A percentile compares a stretch with the other conserved stretches of the same genome.
Evolutionary conservation across 2,888 invertebrate species (phyloP).

Genomic region (Apomyelois bistriatella): DNA sequence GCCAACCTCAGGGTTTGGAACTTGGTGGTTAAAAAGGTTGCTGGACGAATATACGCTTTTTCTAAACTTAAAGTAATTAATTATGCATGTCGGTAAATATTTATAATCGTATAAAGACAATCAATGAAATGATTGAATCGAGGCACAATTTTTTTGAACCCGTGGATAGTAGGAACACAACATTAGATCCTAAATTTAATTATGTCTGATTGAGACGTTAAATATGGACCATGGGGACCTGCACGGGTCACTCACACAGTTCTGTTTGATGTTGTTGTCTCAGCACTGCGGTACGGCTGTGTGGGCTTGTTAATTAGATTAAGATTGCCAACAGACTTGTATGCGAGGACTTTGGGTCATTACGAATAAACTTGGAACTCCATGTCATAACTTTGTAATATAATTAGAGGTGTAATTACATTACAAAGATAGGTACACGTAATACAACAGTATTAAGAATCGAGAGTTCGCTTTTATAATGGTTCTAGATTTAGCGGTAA

Average conservation of each 20-base stretch:
- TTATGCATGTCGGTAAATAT: too few relatives aligned
- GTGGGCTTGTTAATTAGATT: slow-evolving; percentile 7
- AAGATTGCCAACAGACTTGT: not conserved
- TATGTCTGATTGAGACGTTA: not conserved
- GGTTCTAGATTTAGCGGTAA: too few relatives aligned
- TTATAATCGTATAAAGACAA: too few relatives aligned
- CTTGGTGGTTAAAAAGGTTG: too few relatives aligned
- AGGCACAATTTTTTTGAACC: too few relatives aligned
- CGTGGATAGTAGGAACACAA: too few relatives aligned
- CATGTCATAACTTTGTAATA: slow-evolving; percentile 2
- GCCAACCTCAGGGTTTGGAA: too few relatives aligned
- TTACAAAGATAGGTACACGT: not conserved
- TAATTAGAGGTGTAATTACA: not conserved
- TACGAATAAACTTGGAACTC: slow-evolving; percentile 7
- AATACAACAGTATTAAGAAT: not conserved
- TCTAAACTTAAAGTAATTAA: too few relatives aligned
- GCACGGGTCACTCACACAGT: not conserved
- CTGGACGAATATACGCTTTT: too few relatives aligned
- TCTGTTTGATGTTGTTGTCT: slow-evolving; percentile 13
- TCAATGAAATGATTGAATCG: too few relatives aligned
- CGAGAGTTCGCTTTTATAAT: too few relatives aligned
- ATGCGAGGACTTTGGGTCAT: not conserved
- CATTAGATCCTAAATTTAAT: not conserved
- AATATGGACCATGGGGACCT: not conserved
- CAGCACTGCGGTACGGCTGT: not conserved